Base-by-base conservation (phyloP, 2,888 invertebrate species). In the Apamea crenata region DNA sequence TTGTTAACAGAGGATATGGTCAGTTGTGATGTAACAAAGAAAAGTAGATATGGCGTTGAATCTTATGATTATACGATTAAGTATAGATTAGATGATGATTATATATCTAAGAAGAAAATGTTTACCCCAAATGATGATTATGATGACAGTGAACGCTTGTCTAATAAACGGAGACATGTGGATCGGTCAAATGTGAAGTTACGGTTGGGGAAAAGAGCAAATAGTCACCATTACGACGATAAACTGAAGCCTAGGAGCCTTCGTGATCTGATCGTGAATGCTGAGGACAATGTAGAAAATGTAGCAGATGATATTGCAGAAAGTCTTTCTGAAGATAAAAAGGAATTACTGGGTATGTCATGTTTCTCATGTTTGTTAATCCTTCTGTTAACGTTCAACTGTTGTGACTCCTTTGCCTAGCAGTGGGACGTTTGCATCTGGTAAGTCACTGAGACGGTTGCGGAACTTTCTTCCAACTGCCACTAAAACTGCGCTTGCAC, bases 1-100 rank as follows among this genome's bases (percentile, higher is more conserved):
- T 97, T 98, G 0, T 94, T 99, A 74, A 98, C 98, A 47, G 98
- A 98, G 92, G 98, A 98, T 89, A 97, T 99, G 95, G 97, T 98
- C 21, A 97, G 97, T 66, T 98, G 98, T 94, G 98, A 98, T 94
- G 98, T 99, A 18, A 97, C 98, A 95, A 94, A 97, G 96, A 91
- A 97, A 95, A 93, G 97, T 96, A 92, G 97, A 97, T 93, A 98
- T 97, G 96, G 98, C 93, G 98, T 98, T 74, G 98, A 99, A 95
- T 98, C 98, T 93, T 98, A 99, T 94, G 98, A 98, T 94, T 98
- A 98, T 93, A 97, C 97, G 63, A 94, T 97, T 88, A 97, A 97
- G 90, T 97, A 97, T 94, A 97, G 97, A 87, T 95, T 98, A 86
- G 97, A 98, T 88, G 97, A 97, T 93, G 92, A 94, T 74, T 95